Evolutionary conservation across 1,140 invertebrate genomes (phyloP).

Genomic region (Fopius arisanus): DNA sequence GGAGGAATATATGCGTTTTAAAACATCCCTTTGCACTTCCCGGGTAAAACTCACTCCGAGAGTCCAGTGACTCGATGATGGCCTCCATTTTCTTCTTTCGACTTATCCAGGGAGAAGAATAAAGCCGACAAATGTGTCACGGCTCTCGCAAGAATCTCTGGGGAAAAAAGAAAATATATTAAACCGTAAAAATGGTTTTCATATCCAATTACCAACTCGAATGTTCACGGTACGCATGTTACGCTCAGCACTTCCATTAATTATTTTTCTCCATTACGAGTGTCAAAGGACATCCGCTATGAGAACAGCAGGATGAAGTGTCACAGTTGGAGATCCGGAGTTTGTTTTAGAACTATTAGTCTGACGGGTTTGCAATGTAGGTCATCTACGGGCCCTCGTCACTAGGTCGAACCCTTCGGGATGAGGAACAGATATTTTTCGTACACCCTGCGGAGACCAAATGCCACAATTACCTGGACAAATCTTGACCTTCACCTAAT

Average conservation of each 20-base stretch:
- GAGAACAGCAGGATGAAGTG: neutral
- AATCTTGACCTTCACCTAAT: too few species aligned
- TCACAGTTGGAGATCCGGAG: slow-evolving; percentile 5
- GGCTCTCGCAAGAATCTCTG: neutral
- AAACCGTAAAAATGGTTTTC: neutral
- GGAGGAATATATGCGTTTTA: slow-evolving; percentile 26
- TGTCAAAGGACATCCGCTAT: slow-evolving; percentile 4
- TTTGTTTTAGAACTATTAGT: slow-evolving; percentile 11
- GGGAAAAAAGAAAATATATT: neutral
- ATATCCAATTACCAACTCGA: slow-evolving; percentile 7
- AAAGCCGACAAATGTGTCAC: neutral
- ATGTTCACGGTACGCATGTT: neutral
- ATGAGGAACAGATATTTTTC: too few species aligned
- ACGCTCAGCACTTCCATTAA: neutral
- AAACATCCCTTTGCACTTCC: slow-evolving; percentile 53
- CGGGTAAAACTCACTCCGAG: slow-evolving; percentile 17
- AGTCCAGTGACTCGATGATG: neutral
- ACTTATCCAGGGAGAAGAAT: neutral
- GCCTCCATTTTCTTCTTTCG: neutral
- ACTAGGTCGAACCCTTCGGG: neutral
- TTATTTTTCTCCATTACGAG: slow-evolving; percentile 9
- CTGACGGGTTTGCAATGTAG: neutral
- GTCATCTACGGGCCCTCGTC: neutral
- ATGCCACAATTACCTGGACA: too few species aligned
- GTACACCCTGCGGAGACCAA: too few species aligned